Evolutionary conservation across 1,140 invertebrate species (phyloP), one percentile per base, ranked within the genome.

Genomic region (Melitaea cinxia): DNA sequence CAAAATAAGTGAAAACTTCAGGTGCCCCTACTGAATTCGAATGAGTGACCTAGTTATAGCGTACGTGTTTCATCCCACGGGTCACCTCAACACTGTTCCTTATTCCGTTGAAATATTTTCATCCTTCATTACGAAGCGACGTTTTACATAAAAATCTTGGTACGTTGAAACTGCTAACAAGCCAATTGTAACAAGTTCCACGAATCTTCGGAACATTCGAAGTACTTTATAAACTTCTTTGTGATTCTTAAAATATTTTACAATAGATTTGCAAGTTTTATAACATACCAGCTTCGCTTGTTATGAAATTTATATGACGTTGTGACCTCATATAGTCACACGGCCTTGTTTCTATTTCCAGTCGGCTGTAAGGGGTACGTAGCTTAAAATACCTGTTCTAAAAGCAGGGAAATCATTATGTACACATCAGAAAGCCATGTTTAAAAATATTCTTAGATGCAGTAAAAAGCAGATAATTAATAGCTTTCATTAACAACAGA

Each of bases 341-440:
- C 69, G 78, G 63, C 81, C 83, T 79, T 78, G 78, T 78, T 78
- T 72, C 83, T 85, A 85, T 85, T 83, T 85, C 42, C 66, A 74
- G 57, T 59, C 57, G 57, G 65, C 72, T 71, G 70, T 59, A 72
- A 79, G 78, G 75, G 75, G 59, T 52, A 65, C 70, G 50, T 54
- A 65, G 72, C 75, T 80, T 57, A 78, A 79, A 78, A 83, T 83
- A 83, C 59, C 63, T 75, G 69, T 80, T 82, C 79, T 81, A 77
- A 74, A 82, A 77, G 70, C 72, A 85, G 66, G 59, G 73, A 72
- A 73, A 49, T 59, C 30, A 61, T 57, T 58, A 54, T 54, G 66
- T 23, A 57, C 57, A 65, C 66, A 70, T 74, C 53, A 62, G 28
- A 45, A 12, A 28, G 50, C 57, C 64, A 68, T 24, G 50, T 4